Percentiles rank a stretch among this genome's conserved stretches.
These are phyloP conservation scores for Orchesella cincta DNA, from an alignment of 1,140 invertebrate genomes.

Conservation along the genomic window DNA sequence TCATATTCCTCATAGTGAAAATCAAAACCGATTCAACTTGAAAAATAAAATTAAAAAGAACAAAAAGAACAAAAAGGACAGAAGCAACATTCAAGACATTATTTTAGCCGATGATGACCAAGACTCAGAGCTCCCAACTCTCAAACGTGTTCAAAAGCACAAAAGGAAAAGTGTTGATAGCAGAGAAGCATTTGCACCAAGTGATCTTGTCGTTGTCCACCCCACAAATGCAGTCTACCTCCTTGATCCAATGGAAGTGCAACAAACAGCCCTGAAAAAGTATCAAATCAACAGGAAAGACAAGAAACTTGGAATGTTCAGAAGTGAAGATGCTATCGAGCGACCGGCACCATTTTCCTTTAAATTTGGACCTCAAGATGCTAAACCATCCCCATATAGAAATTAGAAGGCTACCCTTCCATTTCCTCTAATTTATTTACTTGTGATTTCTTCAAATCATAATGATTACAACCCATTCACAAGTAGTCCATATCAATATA, in stretches of 20 bases:
- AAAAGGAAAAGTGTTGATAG: neutral
- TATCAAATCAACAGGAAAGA: neutral
- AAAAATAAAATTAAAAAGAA: neutral
- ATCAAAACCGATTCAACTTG: neutral
- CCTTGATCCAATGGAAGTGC: neutral
- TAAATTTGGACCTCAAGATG: neutral
- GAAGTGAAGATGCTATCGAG: neutral
- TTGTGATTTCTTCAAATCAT: neutral
- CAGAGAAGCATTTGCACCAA: neutral
- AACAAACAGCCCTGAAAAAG: neutral
- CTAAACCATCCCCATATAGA: neutral
- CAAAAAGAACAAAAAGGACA: neutral
- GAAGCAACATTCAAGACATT: constrained; percentile 14
- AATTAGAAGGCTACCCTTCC: neutral
- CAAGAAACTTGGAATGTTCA: neutral
- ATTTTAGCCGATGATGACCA: neutral
- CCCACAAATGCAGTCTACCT: neutral
- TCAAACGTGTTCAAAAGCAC: neutral
- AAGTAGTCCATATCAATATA: neutral
- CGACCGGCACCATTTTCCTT: neutral
- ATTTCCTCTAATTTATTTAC: neutral
- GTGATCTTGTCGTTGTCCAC: neutral
- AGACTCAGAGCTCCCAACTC: neutral
- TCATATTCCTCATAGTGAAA: neutral
- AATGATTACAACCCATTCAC: neutral